A percentile compares a stretch with the other conserved stretches of the same genome.
Conservation (phyloP, 2,113 vertebrate species). For the Rousettus leschenaultii region DNA sequence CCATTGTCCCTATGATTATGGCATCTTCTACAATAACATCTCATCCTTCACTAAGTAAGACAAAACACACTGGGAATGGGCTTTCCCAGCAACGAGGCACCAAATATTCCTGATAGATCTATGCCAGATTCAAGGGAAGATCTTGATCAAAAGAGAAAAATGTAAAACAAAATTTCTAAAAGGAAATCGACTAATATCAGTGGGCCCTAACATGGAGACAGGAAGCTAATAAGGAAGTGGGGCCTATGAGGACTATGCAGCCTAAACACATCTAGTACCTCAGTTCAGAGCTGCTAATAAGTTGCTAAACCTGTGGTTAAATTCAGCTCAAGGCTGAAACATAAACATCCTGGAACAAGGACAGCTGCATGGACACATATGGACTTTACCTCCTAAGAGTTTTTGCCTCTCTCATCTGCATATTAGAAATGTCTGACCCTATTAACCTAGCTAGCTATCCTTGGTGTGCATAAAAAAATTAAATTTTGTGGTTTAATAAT, state of each 20-base stretch:
- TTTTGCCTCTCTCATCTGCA: not conserved
- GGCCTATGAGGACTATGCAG: not conserved
- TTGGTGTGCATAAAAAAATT: not conserved
- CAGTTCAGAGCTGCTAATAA: not conserved
- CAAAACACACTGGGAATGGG: not conserved
- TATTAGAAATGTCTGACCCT: not conserved
- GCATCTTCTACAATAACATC: not conserved
- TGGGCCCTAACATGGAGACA: not conserved
- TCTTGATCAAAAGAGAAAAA: not conserved
- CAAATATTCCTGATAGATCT: not conserved
- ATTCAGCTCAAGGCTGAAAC: not conserved
- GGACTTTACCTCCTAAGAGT: not conserved
- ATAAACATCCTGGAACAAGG: not conserved
- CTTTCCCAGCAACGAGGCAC: not conserved
- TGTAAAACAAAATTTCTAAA: not conserved
- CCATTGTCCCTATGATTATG: not conserved
- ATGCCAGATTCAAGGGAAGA: not conserved
- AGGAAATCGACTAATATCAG: not conserved
- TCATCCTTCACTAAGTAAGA: not conserved
- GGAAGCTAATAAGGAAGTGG: not conserved
- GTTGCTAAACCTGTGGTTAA: not conserved
- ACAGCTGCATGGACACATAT: not conserved
- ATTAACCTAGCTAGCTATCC: not conserved
- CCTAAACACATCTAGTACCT: not conserved
- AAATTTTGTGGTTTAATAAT: not conserved